A percentile compares a stretch with the other conserved stretches of the same genome.
Conservation (phyloP, 2,113 vertebrate species). For the Trematocara variabile region DNA sequence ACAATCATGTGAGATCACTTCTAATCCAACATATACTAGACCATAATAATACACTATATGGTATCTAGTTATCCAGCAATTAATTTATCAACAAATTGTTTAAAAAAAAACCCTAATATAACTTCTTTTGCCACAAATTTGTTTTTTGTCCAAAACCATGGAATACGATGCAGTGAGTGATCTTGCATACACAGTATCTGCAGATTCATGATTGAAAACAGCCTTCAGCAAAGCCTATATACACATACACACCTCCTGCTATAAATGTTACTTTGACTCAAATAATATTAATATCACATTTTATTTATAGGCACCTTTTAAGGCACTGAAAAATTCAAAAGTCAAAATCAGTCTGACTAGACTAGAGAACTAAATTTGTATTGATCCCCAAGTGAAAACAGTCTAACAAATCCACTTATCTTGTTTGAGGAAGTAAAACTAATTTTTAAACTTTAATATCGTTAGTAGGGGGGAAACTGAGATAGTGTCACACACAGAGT, state of each 20-base stretch:
- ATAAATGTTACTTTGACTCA: not conserved
- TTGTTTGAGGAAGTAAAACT: not conserved
- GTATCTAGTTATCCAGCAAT: not conserved
- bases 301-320: not conserved
- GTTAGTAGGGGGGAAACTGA: not conserved
- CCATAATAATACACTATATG: not conserved
- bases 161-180: not conserved
- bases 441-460: not conserved
- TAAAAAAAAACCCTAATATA: not conserved
- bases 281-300: not conserved
- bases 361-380: not conserved
- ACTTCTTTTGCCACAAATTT: not conserved
- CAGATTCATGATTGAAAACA: not conserved
- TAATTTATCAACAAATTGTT: not conserved
- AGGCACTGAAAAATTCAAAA: not conserved
- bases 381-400: not conserved
- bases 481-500: not conserved
- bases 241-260: not conserved
- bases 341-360: not conserved
- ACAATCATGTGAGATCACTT: not conserved
- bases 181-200: not conserved
- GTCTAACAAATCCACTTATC: not conserved
- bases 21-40: not conserved
- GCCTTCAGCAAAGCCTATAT: not conserved
- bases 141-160: not conserved